phyloP scores from a whole-genome alignment of 2,888 invertebrate genomes.

The Protonemura montana region DNA sequence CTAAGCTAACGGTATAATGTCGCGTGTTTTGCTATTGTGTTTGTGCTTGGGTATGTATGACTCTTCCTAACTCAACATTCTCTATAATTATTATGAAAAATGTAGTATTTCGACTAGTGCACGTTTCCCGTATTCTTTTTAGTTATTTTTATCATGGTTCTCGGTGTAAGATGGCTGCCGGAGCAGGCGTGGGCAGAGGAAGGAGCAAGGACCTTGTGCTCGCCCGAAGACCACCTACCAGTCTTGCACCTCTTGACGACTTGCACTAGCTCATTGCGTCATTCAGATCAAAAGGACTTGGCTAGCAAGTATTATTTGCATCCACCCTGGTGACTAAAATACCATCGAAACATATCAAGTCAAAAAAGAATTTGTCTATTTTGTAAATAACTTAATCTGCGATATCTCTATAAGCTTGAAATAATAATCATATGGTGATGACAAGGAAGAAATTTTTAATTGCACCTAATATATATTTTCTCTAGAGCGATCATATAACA shows the following conservation, averaged over 20 bases:
- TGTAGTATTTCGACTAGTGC: not conserved
- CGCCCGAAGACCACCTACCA: not conserved
- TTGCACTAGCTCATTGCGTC: not conserved
- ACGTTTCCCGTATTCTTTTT: not conserved
- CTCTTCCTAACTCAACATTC: not conserved
- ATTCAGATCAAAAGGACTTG: not conserved
- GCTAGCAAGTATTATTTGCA: not conserved
- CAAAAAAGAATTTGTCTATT: no score
- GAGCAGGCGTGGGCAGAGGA: not conserved
- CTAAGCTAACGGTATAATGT: not conserved
- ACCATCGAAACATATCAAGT: not conserved
- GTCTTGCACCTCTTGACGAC: not conserved
- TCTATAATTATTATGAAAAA: not conserved
- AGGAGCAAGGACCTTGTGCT: conserved; percentile 9
- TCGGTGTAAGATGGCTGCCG: not conserved
- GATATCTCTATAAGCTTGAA: no score
- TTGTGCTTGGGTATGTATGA: not conserved
- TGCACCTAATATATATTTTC: not conserved
- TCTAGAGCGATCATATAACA: not conserved
- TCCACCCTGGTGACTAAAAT: not conserved
- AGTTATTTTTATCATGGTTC: not conserved
- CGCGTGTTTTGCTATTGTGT: not conserved
- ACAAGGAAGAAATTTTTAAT: not conserved
- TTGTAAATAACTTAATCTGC: no score
- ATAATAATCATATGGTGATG: no score